These are phyloP conservation scores for Mobula hypostoma DNA, from an alignment of 2,113 vertebrate genomes.

Conservation along the genomic window DNA sequence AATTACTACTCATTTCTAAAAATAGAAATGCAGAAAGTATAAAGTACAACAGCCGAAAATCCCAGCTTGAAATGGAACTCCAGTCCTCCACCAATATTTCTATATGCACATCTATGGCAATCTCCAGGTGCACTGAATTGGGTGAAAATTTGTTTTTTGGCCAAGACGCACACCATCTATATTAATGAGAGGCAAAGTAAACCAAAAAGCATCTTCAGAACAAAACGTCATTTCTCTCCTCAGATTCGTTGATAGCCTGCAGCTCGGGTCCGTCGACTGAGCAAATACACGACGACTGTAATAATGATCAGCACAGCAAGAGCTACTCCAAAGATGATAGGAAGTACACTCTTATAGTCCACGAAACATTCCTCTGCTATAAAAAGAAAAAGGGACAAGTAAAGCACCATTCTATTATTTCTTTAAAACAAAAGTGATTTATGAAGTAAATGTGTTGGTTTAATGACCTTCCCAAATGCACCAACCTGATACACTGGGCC, in stretches of 20 bases:
- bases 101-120: background rate
- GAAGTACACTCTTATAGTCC: conserved; percentile 43
- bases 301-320: conserved; percentile 42
- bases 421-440: no score
- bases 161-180: background rate
- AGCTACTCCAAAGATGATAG: conserved; percentile 37
- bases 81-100: background rate
- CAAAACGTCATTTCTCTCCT: background rate
- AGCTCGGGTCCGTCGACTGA: conserved; percentile 41
- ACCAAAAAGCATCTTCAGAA: background rate
- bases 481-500: no score
- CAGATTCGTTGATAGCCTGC: conserved; percentile 50
- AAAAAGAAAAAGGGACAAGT: background rate
- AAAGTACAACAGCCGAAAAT: background rate
- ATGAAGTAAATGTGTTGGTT: no score
- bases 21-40: background rate
- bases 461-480: no score
- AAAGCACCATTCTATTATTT: no score
- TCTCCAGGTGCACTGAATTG: background rate
- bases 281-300: conserved; percentile 42
- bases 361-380: conserved; percentile 44
- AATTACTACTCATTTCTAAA: background rate
- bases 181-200: background rate
- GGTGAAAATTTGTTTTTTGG: background rate
- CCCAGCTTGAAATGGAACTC: background rate